phyloP scores from a whole-genome alignment of 2,888 invertebrate genomes.

The Dexiosoma caninum region DNA sequence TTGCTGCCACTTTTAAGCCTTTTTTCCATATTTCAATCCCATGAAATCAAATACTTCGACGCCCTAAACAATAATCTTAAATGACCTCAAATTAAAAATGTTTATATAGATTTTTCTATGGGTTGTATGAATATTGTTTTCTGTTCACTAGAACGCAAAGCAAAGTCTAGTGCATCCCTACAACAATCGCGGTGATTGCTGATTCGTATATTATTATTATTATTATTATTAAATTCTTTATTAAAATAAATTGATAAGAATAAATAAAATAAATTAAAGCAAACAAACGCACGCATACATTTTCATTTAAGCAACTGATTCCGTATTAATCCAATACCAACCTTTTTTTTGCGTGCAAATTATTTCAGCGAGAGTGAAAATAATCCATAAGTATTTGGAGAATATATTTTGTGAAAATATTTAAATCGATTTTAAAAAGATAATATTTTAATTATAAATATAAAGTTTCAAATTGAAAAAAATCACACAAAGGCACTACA shows the following conservation, averaged over 20 bases:
- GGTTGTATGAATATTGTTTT: not conserved
- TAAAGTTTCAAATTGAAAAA: not conserved
- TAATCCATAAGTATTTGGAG: constrained; percentile 9
- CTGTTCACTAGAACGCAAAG: not conserved
- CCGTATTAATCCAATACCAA: constrained; percentile 6
- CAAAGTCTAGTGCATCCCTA: constrained; percentile 19
- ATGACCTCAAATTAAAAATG: not conserved
- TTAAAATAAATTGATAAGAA: constrained; percentile 57
- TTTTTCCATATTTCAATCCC: not conserved
- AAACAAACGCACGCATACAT: not conserved
- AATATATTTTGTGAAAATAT: not conserved
- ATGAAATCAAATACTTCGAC: not conserved
- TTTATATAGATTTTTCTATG: not conserved
- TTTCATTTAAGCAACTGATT: not conserved
- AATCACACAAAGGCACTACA: not conserved
- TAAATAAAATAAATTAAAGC: constrained; percentile 1
- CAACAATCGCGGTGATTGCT: not conserved
- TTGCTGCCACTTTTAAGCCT: not conserved
- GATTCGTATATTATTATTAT: not conserved
- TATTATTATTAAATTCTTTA: constrained; percentile 17
- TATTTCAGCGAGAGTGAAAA: constrained; percentile 3
- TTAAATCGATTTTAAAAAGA: not conserved
- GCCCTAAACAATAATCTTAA: not conserved
- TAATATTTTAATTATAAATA: too few relatives aligned
- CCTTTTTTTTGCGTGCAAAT: constrained; percentile 24